These are phyloP conservation scores for Echinometra lucunter DNA, from an alignment of 53 echinoderm and acorn worm species.

Conservation along the genomic window DNA sequence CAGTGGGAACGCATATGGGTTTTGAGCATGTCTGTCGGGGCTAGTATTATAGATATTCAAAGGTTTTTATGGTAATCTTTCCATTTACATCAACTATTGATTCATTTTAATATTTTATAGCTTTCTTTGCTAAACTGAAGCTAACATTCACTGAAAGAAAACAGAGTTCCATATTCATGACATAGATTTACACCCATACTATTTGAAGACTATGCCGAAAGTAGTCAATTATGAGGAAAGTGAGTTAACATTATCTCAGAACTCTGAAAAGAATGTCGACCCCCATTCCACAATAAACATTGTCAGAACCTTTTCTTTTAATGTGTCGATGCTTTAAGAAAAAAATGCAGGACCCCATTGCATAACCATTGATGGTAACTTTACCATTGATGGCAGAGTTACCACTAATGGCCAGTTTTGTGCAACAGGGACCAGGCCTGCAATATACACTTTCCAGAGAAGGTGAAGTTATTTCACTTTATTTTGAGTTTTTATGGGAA, in stretches of 20 bases:
- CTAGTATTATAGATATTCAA: neutral
- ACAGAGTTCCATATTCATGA: neutral
- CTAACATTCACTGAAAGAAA: neutral
- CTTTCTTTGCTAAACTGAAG: neutral
- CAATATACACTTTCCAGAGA: neutral
- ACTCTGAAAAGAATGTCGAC: neutral
- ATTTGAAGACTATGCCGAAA: neutral
- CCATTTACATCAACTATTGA: neutral
- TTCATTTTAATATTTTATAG: neutral
- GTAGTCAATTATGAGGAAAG: neutral
- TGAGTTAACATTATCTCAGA: neutral
- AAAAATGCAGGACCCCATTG: too few relatives aligned
- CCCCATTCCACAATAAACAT: neutral
- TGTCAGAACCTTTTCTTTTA: neutral
- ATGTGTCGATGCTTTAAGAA: too few relatives aligned
- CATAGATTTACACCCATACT: neutral
- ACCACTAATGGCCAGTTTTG: too few relatives aligned
- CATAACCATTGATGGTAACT: too few relatives aligned
- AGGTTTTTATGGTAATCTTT: neutral
- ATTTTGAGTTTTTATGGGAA: neutral
- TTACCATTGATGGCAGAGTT: too few relatives aligned
- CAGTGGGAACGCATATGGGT: neutral
- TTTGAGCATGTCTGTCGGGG: slow-evolving; percentile 23
- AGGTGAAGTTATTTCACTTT: neutral
- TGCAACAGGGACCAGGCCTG: too few relatives aligned